Conservation (phyloP, 2,797 vertebrate genomes). For the Monodelphis domestica region DNA sequence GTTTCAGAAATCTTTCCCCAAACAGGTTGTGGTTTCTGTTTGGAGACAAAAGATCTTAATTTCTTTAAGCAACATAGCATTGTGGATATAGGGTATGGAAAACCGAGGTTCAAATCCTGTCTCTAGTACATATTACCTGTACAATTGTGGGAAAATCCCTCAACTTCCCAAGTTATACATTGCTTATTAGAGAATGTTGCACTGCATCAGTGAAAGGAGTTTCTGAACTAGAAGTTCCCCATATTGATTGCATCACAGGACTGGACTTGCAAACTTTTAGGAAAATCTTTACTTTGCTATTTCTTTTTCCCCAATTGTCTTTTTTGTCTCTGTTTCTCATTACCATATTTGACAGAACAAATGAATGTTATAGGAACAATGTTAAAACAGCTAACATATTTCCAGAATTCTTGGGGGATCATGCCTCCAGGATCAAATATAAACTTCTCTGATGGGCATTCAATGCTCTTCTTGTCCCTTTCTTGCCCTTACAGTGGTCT, state of each 20-base stretch:
- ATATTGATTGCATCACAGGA: neutral
- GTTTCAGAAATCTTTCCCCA: too few species aligned
- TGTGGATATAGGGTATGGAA: neutral
- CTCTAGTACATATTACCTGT: neutral
- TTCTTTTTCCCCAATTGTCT: neutral
- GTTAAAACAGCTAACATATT: neutral
- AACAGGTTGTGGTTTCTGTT: neutral
- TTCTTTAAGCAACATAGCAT: neutral
- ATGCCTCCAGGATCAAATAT: neutral
- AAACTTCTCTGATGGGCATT: neutral
- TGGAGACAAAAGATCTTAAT: neutral
- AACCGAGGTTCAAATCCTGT: neutral
- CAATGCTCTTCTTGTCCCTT: neutral
- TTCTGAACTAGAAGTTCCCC: too few species aligned
- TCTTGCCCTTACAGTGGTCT: too few species aligned
- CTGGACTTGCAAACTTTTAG: neutral
- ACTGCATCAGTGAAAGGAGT: neutral
- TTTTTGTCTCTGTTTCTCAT: neutral
- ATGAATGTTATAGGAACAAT: neutral
- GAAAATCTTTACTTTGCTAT: neutral
- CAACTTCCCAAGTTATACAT: neutral
- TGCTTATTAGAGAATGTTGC: neutral
- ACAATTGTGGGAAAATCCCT: neutral
- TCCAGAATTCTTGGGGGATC: neutral
- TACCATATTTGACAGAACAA: neutral